A percentile compares a stretch with the other conserved stretches of the same genome.
Conservation (phyloP, 23 tunicate species). For the Halocynthia roretzi region DNA sequence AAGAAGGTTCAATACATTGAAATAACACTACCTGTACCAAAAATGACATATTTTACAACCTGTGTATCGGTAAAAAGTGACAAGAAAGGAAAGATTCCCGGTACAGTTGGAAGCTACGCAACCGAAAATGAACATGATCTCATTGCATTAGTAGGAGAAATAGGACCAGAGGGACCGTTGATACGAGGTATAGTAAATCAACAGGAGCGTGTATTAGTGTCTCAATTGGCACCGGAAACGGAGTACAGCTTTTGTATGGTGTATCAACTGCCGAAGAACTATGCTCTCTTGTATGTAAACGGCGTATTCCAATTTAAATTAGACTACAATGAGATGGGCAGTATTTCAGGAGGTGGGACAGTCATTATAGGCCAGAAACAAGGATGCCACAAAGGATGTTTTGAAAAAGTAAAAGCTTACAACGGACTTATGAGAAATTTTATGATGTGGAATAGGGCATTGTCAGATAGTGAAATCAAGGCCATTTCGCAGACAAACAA, state of each 20-base stretch:
- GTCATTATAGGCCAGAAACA: conserved; percentile 9
- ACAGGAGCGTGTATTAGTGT: neutral
- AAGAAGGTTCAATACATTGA: neutral
- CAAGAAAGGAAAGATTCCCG: neutral
- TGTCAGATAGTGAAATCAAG: conserved; percentile 1
- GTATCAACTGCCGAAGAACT: neutral
- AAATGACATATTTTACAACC: neutral
- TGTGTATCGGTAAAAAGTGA: neutral
- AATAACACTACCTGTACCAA: neutral
- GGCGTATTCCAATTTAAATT: neutral
- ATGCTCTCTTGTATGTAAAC: conserved; percentile 7
- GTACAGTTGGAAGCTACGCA: conserved; percentile 10
- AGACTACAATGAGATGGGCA: neutral
- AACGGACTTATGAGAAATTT: conserved; percentile 5
- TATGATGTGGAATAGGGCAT: neutral
- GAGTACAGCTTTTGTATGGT: conserved; percentile 10
- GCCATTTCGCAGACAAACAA: neutral
- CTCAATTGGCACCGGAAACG: neutral
- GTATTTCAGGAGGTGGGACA: conserved; percentile 10
- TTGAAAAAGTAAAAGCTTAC: conserved; percentile 11
- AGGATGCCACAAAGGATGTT: conserved; percentile 8
- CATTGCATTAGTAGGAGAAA: neutral
- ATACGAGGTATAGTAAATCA: neutral
- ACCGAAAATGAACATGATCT: neutral
- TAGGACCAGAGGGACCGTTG: neutral